Conservation (phyloP, 1,140 invertebrate genomes). For the Halesus radiatus region DNA sequence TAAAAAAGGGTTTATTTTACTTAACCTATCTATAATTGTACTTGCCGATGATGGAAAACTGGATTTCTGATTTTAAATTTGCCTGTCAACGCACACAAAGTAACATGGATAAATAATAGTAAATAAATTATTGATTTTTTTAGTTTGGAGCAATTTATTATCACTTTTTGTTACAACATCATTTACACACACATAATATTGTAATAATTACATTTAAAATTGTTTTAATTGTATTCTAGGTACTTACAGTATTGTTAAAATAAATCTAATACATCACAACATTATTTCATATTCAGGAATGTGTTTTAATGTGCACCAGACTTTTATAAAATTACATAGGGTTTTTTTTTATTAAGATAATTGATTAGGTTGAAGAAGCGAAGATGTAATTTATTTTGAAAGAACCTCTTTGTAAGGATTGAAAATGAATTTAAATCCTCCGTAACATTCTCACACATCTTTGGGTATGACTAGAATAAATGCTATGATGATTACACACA, state of each 20-base stretch:
- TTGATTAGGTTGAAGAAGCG: slow-evolving; percentile 1
- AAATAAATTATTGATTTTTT: too few species aligned
- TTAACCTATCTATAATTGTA: too few species aligned
- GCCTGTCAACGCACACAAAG: too few species aligned
- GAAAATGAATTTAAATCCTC: neutral
- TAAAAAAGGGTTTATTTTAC: too few species aligned
- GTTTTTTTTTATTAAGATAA: neutral
- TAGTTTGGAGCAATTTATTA: slow-evolving; percentile 55
- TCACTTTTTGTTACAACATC: slow-evolving; percentile 56
- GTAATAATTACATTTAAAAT: slow-evolving; percentile 38
- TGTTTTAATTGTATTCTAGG: slow-evolving; percentile 39
- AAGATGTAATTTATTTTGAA: neutral
- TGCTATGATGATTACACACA: neutral
- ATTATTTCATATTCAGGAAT: slow-evolving; percentile 52
- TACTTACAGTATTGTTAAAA: slow-evolving; percentile 34
- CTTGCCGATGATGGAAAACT: too few species aligned
- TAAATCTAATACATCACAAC: slow-evolving; percentile 55
- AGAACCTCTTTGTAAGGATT: neutral
- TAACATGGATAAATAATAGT: too few species aligned
- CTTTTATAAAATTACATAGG: slow-evolving; percentile 1
- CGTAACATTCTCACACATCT: slow-evolving; percentile 37
- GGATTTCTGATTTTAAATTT: too few species aligned
- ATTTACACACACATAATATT: slow-evolving; percentile 50
- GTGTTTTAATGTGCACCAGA: slow-evolving; percentile 44
- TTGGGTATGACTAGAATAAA: slow-evolving; percentile 55